Base-by-base conservation (phyloP, 2,797 vertebrate genomes). In the Cirrhinus mrigala region DNA sequence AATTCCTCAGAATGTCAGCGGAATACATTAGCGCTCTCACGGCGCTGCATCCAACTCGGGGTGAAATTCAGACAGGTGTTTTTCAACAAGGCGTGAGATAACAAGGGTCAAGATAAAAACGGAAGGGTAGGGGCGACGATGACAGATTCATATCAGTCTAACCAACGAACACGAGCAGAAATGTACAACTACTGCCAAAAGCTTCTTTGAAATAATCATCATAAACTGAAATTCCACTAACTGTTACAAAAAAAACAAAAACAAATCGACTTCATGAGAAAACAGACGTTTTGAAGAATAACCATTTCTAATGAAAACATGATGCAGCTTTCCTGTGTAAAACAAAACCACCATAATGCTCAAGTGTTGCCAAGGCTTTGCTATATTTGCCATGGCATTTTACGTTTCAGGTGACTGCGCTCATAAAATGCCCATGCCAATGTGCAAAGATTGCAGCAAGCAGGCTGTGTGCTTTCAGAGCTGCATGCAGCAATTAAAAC, bases 1-100 rank as follows among this genome's bases (percentile, higher is more conserved):
- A 92, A 92, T 88, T 89, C 86, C 68, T 87, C 81, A 87, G 91
- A 91, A 91, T 90, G 92, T 91, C 91, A 90, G 89, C 40, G 79
- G 92, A 93, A 93, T 92, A 91, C 86, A 94, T 93, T 92, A 93
- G 64, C 68, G n/a, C 77, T 78, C 58, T 24, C 64, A 7, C 54
- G 12, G 40, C 40, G 4, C 77, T 77, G 48, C 77, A 46, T 79
- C 77, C 14, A 46, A 40, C 40, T 10, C 18, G 6, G 44, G 62
- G n/a, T n/a, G 69, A 83, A 83, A 40, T 87, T 81, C 79, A 89
- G 80, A 86, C 82, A 87, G 83, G 64, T 83, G 40, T 78, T 86
- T 85, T 82, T 86, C 84, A 89, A 66, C 46, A 64, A 87, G 80
- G 83, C 48, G 62, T 40, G 8, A 88, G 20, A 86, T 46, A 64